These are phyloP conservation scores for Mola mola DNA, from an alignment of 2,113 vertebrate species.

Conservation along the genomic window DNA sequence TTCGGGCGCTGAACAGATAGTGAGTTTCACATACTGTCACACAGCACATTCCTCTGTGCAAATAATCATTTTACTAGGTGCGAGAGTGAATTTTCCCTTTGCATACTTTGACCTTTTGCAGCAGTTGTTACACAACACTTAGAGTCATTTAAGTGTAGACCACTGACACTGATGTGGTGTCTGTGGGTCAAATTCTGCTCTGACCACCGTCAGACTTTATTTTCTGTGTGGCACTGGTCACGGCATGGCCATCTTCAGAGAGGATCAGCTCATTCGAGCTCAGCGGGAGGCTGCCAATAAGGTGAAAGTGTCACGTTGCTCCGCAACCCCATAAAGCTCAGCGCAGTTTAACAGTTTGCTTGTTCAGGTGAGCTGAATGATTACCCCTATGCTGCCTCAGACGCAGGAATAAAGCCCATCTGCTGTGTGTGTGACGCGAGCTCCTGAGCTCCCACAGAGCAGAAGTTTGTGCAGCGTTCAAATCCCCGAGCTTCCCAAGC, in stretches of 20 bases:
- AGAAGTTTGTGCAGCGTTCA: not conserved
- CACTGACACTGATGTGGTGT: not conserved
- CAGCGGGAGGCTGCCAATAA: conserved; percentile 40
- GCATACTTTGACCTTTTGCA: conserved; percentile 20
- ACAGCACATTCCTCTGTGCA: conserved; percentile 6
- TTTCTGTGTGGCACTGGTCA: not conserved
- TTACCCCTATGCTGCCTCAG: conserved; percentile 33
- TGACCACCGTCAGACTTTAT: not conserved
- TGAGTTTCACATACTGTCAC: conserved; percentile 1
- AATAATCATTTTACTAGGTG: conserved; percentile 23
- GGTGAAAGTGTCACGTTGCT: conserved; percentile 63
- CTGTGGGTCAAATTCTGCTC: not conserved
- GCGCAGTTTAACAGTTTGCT: conserved; percentile 14
- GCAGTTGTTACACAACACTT: conserved; percentile 24
- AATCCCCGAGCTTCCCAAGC: conserved; percentile 2
- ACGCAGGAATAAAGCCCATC: not conserved
- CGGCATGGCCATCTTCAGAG: not conserved
- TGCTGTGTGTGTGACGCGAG: not conserved
- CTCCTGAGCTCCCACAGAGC: not conserved
- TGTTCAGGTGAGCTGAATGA: conserved; percentile 51
- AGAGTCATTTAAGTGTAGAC: conserved; percentile 14
- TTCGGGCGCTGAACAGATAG: conserved; percentile 10
- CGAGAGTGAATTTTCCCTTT: conserved; percentile 25
- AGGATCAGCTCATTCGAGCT: not conserved
- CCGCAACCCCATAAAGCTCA: conserved; percentile 34